These are phyloP conservation scores for Micrasema longulum DNA, from an alignment of 1,140 invertebrate species.

Conservation along the genomic window DNA sequence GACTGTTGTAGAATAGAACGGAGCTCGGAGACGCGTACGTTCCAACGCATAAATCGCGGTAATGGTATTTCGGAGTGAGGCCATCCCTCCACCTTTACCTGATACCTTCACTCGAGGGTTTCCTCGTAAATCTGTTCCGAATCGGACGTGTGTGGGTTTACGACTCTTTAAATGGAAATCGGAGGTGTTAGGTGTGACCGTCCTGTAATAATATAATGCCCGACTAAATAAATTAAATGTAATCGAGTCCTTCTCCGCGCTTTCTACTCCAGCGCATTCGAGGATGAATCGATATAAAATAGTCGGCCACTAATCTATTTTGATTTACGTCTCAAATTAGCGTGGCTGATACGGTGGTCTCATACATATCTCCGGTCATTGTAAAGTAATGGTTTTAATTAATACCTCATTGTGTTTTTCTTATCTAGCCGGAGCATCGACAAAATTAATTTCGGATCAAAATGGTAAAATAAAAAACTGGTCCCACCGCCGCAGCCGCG, in stretches of 20 bases:
- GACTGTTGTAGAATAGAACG: conserved; percentile 18
- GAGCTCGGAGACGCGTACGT: conserved; percentile 3
- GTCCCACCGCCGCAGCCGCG: conserved; percentile 9
- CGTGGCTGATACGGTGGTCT: no score
- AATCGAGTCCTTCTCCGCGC: background rate
- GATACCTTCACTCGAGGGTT: conserved; percentile 7
- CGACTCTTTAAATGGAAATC: conserved; percentile 3
- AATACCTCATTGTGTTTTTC: conserved; percentile 29
- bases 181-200: no score
- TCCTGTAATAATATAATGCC: background rate
- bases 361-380: conserved; percentile 5
- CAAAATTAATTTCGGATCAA: conserved; percentile 26
- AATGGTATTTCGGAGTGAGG: conserved; percentile 8
- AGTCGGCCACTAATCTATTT: no score
- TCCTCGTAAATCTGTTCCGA: conserved; percentile 43
- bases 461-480: conserved; percentile 17
- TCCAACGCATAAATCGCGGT: conserved; percentile 35
- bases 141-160: conserved; percentile 11
- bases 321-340: no score
- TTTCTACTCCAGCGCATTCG: background rate
- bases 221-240: background rate
- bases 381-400: conserved; percentile 20
- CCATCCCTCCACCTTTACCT: conserved; percentile 14
- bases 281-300: no score
- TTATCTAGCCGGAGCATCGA: conserved; percentile 22